Conservation (phyloP, 2,113 vertebrate genomes). For the Sinocyclocheilus maitianheensis region DNA sequence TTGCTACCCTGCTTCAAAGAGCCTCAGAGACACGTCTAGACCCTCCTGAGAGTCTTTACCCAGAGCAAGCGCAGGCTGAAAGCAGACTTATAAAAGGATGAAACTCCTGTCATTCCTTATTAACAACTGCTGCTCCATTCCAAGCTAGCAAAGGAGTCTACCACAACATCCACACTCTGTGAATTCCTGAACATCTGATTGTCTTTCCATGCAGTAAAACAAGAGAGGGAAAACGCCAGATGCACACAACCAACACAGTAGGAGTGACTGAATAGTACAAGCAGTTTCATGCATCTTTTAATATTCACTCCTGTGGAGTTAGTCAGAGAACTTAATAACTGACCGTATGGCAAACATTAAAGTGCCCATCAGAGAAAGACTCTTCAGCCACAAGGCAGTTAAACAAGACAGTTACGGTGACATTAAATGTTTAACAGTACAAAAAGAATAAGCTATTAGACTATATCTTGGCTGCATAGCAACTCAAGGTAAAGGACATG, state of each 20-base stretch:
- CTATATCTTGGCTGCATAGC: conserved; percentile 35
- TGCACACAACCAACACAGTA: background rate
- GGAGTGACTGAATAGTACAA: background rate
- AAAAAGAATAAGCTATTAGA: conserved; percentile 13
- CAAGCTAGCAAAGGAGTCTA: background rate
- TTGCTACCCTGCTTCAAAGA: background rate
- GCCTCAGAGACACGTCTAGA: background rate
- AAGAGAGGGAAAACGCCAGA: background rate
- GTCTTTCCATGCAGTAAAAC: background rate
- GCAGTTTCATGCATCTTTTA: conserved; percentile 28
- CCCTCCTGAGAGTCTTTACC: background rate
- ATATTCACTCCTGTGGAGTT: background rate
- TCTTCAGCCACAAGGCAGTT: background rate
- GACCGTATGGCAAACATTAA: background rate
- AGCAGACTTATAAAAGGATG: background rate
- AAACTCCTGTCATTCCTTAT: background rate
- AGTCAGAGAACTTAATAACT: conserved; percentile 29
- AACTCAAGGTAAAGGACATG: conserved; percentile 39
- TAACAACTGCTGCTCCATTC: background rate
- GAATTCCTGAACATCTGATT: background rate
- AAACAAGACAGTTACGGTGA: conserved; percentile 1
- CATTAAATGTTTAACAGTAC: background rate
- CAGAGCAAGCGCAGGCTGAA: background rate
- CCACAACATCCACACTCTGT: background rate
- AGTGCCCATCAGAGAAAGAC: background rate